These are phyloP conservation scores for Equus przewalskii DNA, from an alignment of 2,113 vertebrate species.

Conservation along the genomic window DNA sequence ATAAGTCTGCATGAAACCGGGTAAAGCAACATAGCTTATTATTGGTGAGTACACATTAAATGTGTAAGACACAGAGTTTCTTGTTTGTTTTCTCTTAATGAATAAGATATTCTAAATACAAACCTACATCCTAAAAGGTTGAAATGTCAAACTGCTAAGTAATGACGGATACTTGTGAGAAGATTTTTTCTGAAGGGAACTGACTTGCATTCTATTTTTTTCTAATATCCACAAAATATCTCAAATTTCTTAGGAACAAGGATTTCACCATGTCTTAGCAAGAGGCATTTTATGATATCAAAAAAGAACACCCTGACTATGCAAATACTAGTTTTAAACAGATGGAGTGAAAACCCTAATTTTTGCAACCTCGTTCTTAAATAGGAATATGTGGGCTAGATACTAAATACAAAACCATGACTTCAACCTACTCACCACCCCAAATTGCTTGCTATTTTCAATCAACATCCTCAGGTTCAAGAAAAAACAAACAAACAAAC, in stretches of 20 bases:
- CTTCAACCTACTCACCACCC: slow-evolving; percentile 47
- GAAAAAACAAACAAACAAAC: slow-evolving; percentile 70
- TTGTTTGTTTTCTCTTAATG: neutral
- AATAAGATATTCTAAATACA: slow-evolving; percentile 61
- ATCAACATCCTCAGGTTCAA: slow-evolving; percentile 46
- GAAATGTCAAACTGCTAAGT: slow-evolving; percentile 13
- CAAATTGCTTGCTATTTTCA: slow-evolving; percentile 76
- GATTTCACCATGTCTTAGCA: neutral
- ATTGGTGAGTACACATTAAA: slow-evolving; percentile 20
- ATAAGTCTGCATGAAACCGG: neutral
- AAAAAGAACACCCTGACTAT: slow-evolving; percentile 71
- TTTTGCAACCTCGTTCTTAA: slow-evolving; percentile 80
- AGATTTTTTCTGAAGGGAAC: slow-evolving; percentile 45
- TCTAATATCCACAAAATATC: slow-evolving; percentile 51
- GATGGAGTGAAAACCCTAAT: slow-evolving; percentile 79
- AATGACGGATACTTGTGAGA: neutral
- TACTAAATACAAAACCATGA: slow-evolving; percentile 73
- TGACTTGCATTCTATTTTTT: slow-evolving; percentile 38
- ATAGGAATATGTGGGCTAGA: slow-evolving; percentile 68
- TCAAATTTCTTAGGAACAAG: slow-evolving; percentile 67
- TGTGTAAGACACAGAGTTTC: slow-evolving; percentile 46
- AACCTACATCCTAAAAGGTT: slow-evolving; percentile 66
- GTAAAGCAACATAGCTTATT: neutral
- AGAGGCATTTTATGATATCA: slow-evolving; percentile 75
- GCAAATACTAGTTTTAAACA: slow-evolving; percentile 78